Percentiles rank a stretch among this genome's conserved stretches.
Conservation (phyloP, 2,797 vertebrate genomes). For the Sebastes hubbsi region DNA sequence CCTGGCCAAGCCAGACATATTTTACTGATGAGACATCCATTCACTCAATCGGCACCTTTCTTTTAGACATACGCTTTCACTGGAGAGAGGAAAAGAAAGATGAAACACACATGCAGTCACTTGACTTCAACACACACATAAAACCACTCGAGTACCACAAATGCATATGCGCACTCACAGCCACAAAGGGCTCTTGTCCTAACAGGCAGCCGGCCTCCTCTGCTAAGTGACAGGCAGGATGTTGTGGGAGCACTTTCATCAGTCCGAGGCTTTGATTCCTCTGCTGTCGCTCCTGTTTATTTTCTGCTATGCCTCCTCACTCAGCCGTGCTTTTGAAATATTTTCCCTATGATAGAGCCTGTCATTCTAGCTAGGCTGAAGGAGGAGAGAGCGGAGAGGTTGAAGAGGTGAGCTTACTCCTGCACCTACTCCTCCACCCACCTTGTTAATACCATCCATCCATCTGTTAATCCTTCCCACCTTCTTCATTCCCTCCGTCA, state of each 20-base stretch:
- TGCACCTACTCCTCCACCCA: constrained; percentile 7
- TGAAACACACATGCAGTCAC: constrained; percentile 34
- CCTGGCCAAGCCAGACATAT: constrained; percentile 40
- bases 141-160: constrained; percentile 19
- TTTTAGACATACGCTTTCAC: constrained; percentile 25
- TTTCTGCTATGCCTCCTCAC: constrained; percentile 44
- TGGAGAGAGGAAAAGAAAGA: not conserved
- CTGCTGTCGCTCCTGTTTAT: constrained; percentile 46
- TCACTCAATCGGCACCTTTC: constrained; percentile 49
- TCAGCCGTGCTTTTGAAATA: constrained; percentile 46
- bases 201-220: constrained; percentile 60
- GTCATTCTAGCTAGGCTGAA: constrained; percentile 24
- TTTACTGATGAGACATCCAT: constrained; percentile 56
- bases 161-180: constrained; percentile 14
- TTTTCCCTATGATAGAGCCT: constrained; percentile 25
- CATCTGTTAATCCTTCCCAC: constrained; percentile 34
- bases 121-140: constrained; percentile 35
- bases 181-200: constrained; percentile 54
- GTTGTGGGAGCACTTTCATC: constrained; percentile 57
- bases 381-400: constrained; percentile 4
- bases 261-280: constrained; percentile 59
- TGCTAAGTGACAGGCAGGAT: constrained; percentile 64
- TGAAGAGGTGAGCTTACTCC: not conserved
- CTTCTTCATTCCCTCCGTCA: constrained; percentile 36
- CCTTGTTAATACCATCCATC: constrained; percentile 20